These are phyloP conservation scores for Electrophaes corylata DNA, from an alignment of 2,888 invertebrate genomes.

Conservation along the genomic window DNA sequence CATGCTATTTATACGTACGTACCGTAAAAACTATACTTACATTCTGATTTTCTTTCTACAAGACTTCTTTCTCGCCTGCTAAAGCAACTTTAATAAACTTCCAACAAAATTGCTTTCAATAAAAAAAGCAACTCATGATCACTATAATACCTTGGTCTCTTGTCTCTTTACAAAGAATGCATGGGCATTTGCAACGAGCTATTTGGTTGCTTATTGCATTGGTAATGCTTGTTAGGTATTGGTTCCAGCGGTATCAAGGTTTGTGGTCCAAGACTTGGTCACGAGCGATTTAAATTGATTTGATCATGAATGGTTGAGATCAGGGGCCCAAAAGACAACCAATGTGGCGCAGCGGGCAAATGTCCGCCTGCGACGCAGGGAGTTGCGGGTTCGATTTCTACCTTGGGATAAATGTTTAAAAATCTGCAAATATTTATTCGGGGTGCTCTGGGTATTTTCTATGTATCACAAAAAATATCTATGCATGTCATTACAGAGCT, in stretches of 20 bases:
- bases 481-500: no score
- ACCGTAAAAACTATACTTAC: neutral
- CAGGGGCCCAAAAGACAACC: no score
- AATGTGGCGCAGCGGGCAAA: no score
- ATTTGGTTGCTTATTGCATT: constrained; percentile 66
- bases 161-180: constrained; percentile 29
- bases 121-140: constrained; percentile 19
- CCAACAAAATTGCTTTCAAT: constrained; percentile 16
- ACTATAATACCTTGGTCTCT: constrained; percentile 14
- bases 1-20: neutral
- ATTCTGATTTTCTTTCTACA: neutral
- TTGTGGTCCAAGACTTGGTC: constrained; percentile 34
- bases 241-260: constrained; percentile 44
- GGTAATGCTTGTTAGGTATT: constrained; percentile 70
- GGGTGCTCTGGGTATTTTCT: no score
- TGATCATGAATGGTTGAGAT: no score
- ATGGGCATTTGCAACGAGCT: constrained; percentile 46
- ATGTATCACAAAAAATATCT: no score
- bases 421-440: no score
- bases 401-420: no score
- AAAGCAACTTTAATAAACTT: constrained; percentile 2
- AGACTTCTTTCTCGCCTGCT: neutral
- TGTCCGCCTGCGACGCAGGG: no score
- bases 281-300: neutral
- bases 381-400: no score